Evolutionary conservation across 2,797 vertebrate species (phyloP).

Genomic region (Gallinago solitaria): DNA sequence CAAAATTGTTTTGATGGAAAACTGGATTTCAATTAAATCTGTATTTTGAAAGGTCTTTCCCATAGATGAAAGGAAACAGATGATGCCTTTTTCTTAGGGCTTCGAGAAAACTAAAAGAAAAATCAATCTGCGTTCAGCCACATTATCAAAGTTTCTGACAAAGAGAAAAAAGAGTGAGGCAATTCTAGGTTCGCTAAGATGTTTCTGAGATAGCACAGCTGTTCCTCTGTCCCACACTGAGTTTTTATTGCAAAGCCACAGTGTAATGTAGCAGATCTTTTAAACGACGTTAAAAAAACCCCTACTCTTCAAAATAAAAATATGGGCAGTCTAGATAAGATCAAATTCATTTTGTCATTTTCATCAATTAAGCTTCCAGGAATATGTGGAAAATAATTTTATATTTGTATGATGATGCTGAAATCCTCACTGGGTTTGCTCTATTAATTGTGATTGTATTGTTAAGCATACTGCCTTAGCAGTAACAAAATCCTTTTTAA

Average conservation of each 20-base stretch:
- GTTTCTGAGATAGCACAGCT: slow-evolving; percentile 46
- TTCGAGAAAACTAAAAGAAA: not conserved
- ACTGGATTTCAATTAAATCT: not conserved
- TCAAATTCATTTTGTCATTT: not conserved
- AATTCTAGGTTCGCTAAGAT: slow-evolving; percentile 28
- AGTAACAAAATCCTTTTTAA: not conserved
- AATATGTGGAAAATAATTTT: not conserved
- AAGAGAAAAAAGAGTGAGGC: not conserved
- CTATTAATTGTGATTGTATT: not conserved
- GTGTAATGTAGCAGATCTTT: slow-evolving; percentile 36
- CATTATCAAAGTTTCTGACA: not conserved
- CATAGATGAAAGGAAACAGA: not conserved
- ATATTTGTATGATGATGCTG: not conserved
- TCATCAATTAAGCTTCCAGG: not conserved
- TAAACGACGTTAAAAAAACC: not conserved
- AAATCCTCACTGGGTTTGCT: not conserved
- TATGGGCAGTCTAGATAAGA: not conserved
- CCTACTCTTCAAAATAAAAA: slow-evolving; percentile 6
- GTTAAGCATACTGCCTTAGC: not conserved
- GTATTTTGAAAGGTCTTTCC: not conserved
- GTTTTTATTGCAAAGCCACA: slow-evolving; percentile 34
- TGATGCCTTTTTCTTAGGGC: not conserved
- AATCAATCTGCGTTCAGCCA: not conserved
- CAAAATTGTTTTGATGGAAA: not conserved
- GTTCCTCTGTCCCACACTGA: slow-evolving; percentile 43